A percentile compares a stretch with the other conserved stretches of the same genome.
Conservation (phyloP, 1,140 invertebrate genomes). For the Pararge aegeria region DNA sequence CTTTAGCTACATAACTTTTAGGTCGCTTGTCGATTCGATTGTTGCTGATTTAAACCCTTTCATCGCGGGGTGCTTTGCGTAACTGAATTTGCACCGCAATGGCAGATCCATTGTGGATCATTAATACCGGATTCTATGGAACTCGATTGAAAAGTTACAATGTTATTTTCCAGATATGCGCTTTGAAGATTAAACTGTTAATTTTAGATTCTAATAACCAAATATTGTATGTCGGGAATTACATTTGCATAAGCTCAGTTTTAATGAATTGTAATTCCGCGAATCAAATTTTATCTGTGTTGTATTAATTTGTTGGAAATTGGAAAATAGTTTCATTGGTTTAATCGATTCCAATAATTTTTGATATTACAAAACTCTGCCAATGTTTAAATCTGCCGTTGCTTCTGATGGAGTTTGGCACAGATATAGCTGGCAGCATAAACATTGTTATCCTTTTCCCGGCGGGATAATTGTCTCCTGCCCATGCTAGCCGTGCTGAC, state of each 20-base stretch:
- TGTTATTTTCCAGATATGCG: constrained; percentile 36
- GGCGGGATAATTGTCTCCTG: no score
- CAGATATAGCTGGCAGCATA: no score
- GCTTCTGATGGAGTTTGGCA: no score
- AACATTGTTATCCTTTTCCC: no score
- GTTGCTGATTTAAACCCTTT: constrained; percentile 28
- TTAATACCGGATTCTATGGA: constrained; percentile 55
- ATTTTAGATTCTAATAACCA: constrained; percentile 29
- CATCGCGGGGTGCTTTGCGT: constrained; percentile 22
- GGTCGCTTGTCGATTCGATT: constrained; percentile 32
- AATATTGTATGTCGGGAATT: constrained; percentile 15
- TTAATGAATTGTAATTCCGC: neutral
- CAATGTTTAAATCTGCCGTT: neutral
- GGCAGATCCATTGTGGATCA: constrained; percentile 49
- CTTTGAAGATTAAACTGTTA: constrained; percentile 34
- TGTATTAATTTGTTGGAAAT: neutral
- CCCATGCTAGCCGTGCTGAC: no score
- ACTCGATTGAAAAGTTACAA: constrained; percentile 42
- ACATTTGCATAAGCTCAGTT: constrained; percentile 14
- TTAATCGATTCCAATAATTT: neutral
- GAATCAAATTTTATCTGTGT: neutral
- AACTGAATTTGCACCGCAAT: constrained; percentile 54
- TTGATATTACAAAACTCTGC: neutral
- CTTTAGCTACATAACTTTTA: constrained; percentile 30
- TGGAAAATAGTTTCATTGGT: neutral